Base-by-base conservation (phyloP, 1,140 invertebrate species). In the Drosophila sp. region DNA sequence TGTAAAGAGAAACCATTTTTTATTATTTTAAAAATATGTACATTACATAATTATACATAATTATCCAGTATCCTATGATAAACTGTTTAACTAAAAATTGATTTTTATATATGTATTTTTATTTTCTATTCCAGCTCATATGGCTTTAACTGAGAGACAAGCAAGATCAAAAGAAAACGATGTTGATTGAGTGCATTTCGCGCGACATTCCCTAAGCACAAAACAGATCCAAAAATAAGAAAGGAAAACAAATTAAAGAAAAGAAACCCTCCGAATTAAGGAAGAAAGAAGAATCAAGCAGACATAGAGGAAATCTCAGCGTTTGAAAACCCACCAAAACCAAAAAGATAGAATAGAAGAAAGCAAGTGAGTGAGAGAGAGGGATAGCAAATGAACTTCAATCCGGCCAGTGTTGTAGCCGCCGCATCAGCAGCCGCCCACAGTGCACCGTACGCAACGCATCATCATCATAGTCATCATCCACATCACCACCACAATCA, bases 161-260 rank as follows among this genome's bases (percentile, higher is more conserved):
- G 8, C 35, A 85, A 66, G 57, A 60, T 60, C 57, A 60, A 70
- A 72, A 63, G 47, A 55, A 70, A 71, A 77, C 70, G 68, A 87
- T 87, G 83, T 87, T 83, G 73, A 87, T 83, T 87, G 66, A 80
- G 76, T 87, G 83, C 79, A 87, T 87, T 87, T 87, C 76, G 76
- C 83, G 72, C 58, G 76, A 86, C 82, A 86, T 86, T 86, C 82
- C 83, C 67, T 71, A 64, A 87, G 54, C 69, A 60, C 35, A 64
- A 54, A 60, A 55, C 38, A 66, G 29, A 60, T 25, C 35, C 3
- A 27, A 64, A 32, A 56, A 33, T 23, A 57, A 2, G 35, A 11
- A 38, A 38, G 11, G 3, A 35, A 35, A 4, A 35, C 10, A 38
- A 38, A 38, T 8, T 38, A 38, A 38, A 38, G 17, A 32, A 55